phyloP scores from a whole-genome alignment of 2,113 vertebrate genomes.

The Dasypus novemcinctus region DNA sequence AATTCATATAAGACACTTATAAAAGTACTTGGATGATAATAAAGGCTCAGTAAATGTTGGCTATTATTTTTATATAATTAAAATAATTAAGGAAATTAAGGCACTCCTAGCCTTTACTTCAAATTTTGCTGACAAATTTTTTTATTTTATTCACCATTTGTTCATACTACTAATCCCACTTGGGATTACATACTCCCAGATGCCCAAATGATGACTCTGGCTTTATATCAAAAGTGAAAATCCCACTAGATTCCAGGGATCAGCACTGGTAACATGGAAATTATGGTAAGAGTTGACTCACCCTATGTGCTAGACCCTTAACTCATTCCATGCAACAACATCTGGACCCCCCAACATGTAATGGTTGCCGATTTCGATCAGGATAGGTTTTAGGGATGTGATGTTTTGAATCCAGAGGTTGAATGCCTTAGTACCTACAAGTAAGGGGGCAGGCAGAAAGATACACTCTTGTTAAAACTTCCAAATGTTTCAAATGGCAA shows the following conservation, averaged over 20 bases:
- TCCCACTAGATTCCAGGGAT: neutral
- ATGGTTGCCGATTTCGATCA: neutral
- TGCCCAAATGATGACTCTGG: constrained; percentile 12
- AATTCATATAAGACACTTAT: neutral
- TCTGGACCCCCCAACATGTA: neutral
- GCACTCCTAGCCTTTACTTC: neutral
- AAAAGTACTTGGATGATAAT: neutral
- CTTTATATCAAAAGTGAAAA: constrained; percentile 19
- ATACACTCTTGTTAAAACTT: neutral
- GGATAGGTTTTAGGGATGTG: neutral
- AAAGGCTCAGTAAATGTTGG: neutral
- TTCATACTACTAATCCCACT: neutral
- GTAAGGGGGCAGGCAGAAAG: neutral
- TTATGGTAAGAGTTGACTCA: neutral
- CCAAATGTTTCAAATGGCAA: neutral
- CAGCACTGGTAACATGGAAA: neutral
- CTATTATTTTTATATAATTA: constrained; percentile 21
- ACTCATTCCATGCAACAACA: neutral
- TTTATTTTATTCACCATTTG: constrained; percentile 32
- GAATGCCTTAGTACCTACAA: neutral
- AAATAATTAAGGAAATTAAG: constrained; percentile 15
- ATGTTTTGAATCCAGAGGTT: neutral
- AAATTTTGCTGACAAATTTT: neutral
- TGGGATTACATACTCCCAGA: neutral
- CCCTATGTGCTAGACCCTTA: neutral